Evolutionary conservation across 2,113 vertebrate species (phyloP), one percentile per base, ranked within the genome.

Genomic region (Platichthys stellatus): DNA sequence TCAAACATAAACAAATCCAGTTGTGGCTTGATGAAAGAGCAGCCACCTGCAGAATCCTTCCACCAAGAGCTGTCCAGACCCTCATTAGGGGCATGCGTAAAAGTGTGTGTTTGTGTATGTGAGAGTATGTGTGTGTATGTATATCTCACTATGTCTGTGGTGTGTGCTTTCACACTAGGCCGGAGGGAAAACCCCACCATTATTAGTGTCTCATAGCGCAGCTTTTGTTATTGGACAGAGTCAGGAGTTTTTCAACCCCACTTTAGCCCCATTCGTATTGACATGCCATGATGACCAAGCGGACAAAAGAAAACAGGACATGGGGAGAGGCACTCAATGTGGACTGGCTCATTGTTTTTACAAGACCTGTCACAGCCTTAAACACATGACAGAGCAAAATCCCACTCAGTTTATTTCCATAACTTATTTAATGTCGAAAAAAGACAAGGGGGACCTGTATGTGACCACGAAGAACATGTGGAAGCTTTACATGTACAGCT

Each of bases 11-110:
- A 94, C 88, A 93, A 87, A 84, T 86, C 77, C 82, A 86, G 87
- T 71, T 77, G 78, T 79, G 82, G 86, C 81, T 87, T 90, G 90
- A 94, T 92, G 92, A 94, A 94, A 92, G 88, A 86, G 86, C 88
- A 93, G 92, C 86, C 92, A 94, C 92, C 93, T 93, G 91, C 91
- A 88, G 82, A 86, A 88, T 89, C 89, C 86, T 93, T 92, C 90
- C 84, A 87, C 73, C 66, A 24, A 67, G 83, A 89, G 80, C 80
- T 85, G 90, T 87, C 85, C 91, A 90, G 85, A 85, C 62, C 73
- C 86, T 90, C 88, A 90, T 92, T 92, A 90, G 59, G 69, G 78
- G 53, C 82, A 81, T 75, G 74, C 17, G 43, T 82, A 79, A 79
- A 78, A 49, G 80, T 80, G 85, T 79, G 80, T 83, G 61, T 81